Evolutionary conservation across 1,140 invertebrate genomes (phyloP).

Genomic region (Microplitis mediator): DNA sequence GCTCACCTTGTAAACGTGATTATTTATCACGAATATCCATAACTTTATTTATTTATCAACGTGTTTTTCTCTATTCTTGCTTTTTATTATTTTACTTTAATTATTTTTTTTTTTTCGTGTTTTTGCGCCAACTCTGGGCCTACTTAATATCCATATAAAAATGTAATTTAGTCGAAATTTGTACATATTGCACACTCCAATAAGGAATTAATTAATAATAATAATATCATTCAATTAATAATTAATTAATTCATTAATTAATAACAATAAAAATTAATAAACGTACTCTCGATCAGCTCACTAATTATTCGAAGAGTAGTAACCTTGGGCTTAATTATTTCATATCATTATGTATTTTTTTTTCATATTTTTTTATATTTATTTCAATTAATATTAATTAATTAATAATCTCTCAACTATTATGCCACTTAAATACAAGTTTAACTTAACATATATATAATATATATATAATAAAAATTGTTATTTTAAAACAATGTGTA

Average conservation of each 20-base stretch:
- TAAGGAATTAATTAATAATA: conserved; percentile 53
- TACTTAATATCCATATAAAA: conserved; percentile 47
- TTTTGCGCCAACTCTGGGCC: conserved; percentile 28
- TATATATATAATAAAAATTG: conserved; percentile 16
- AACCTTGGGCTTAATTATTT: background rate
- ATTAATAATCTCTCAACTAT: conserved; percentile 22
- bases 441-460: background rate
- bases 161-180: conserved; percentile 52
- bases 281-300: conserved; percentile 30
- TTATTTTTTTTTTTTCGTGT: background rate
- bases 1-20: conserved; percentile 22
- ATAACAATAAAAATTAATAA: conserved; percentile 43
- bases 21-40: no score
- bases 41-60: background rate
- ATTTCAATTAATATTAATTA: background rate
- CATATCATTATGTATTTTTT: background rate
- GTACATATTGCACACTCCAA: conserved; percentile 57
- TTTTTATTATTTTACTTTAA: conserved; percentile 20
- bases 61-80: conserved; percentile 26
- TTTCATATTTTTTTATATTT: background rate
- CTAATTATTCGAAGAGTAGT: background rate
- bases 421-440: conserved; percentile 37
- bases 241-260: conserved; percentile 10
- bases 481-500: conserved; percentile 29
- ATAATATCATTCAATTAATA: conserved; percentile 24